Conservation (phyloP, 2,888 invertebrate species). For the Tachina lurida region DNA sequence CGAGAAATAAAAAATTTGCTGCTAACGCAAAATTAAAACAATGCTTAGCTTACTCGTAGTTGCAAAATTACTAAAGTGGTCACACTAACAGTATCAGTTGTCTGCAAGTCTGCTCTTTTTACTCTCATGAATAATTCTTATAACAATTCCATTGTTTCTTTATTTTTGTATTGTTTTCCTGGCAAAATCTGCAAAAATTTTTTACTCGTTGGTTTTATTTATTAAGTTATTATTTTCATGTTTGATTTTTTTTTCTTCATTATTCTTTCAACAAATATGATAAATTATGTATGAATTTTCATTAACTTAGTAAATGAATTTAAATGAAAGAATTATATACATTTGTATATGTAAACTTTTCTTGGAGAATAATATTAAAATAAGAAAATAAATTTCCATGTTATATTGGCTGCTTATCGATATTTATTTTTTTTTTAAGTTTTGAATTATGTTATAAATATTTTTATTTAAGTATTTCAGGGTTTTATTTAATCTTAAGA, state of each 20-base stretch:
- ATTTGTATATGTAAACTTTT: too few species aligned
- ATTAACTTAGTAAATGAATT: constrained; percentile 54
- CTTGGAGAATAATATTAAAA: too few species aligned
- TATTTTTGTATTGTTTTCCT: not conserved
- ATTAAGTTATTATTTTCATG: not conserved
- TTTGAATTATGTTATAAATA: too few species aligned
- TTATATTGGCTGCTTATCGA: too few species aligned
- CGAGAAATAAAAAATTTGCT: too few species aligned
- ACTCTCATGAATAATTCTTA: not conserved
- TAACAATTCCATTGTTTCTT: not conserved
- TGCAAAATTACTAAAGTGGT: not conserved
- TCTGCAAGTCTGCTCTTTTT: not conserved
- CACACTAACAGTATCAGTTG: not conserved
- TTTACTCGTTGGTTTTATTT: constrained; percentile 28
- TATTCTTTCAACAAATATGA: constrained; percentile 5
- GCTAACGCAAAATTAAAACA: too few species aligned
- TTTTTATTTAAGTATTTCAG: too few species aligned
- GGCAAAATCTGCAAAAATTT: not conserved
- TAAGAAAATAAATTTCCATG: too few species aligned
- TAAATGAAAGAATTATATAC: constrained; percentile 7
- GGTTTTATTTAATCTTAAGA: too few species aligned
- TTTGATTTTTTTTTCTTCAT: not conserved
- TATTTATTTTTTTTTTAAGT: too few species aligned
- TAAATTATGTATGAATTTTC: constrained; percentile 61
- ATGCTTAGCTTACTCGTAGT: not conserved